Evolutionary conservation across 2,888 invertebrate species (phyloP).

Genomic region (Archaeoteleia sp.): DNA sequence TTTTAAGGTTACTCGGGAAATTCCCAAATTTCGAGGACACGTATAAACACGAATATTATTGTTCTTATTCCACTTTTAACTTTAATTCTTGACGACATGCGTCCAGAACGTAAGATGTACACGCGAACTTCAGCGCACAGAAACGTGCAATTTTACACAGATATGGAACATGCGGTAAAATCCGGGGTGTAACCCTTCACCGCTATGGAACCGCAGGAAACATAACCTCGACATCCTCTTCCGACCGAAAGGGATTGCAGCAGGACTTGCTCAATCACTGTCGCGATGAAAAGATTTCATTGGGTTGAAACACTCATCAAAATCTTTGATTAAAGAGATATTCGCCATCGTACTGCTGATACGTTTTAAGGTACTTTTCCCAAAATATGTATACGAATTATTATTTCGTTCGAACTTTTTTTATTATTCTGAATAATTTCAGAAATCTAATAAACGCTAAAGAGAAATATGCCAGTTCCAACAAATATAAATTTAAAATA

Average conservation of each 20-base stretch:
- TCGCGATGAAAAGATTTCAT: constrained; percentile 7
- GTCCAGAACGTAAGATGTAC: constrained; percentile 10
- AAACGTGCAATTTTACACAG: constrained; percentile 43
- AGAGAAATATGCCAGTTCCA: no score
- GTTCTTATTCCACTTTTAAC: constrained; percentile 4
- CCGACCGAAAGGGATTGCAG: constrained; percentile 43
- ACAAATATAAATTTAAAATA: no score
- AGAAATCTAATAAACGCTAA: no score
- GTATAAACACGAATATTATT: not conserved
- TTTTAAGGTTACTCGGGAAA: not conserved
- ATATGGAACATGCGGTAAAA: constrained; percentile 44
- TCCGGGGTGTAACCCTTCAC: constrained; percentile 51
- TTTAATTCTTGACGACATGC: constrained; percentile 12
- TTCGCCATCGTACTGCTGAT: no score
- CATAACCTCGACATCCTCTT: constrained; percentile 58
- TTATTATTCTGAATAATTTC: no score
- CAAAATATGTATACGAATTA: no score
- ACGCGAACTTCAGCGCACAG: constrained; percentile 16
- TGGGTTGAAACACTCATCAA: no score
- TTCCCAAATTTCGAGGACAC: not conserved
- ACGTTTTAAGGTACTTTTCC: no score
- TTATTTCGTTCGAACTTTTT: no score
- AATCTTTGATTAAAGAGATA: no score
- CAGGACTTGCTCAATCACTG: constrained; percentile 28
- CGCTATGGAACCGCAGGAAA: constrained; percentile 55